Percentiles rank a stretch among this genome's conserved stretches.
Evolutionary conservation across 2,797 vertebrate genomes (phyloP).

Genomic region (Halcyon chelicuti): DNA sequence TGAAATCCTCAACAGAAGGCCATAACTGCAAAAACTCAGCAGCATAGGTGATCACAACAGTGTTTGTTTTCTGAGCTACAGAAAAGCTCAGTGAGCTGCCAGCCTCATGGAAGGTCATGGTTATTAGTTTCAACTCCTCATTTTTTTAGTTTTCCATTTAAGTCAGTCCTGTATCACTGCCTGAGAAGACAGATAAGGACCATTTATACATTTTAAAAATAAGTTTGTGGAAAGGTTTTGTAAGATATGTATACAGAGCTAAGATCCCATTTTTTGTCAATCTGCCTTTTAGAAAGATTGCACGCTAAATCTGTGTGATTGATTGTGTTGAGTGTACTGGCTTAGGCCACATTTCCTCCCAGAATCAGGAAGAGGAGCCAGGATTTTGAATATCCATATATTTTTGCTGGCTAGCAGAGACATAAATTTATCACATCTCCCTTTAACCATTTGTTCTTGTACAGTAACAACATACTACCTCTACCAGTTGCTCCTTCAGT

Average conservation of each 20-base stretch:
- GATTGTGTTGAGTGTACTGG: background rate
- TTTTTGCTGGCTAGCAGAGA: conserved; percentile 51
- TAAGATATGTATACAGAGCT: background rate
- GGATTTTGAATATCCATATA: conserved; percentile 28
- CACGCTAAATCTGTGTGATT: conserved; percentile 25
- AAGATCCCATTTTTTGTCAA: background rate
- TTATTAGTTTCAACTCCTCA: background rate
- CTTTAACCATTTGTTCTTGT: conserved; percentile 7
- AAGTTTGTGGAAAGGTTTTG: background rate
- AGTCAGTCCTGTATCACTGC: background rate
- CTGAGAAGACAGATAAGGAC: background rate
- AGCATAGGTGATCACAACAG: background rate
- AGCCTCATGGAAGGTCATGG: background rate
- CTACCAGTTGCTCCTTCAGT: background rate
- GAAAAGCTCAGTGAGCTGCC: background rate
- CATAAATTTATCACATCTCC: background rate
- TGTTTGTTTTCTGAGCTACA: background rate
- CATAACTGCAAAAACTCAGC: background rate
- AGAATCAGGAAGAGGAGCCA: conserved; percentile 26
- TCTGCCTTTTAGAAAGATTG: background rate
- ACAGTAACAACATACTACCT: background rate
- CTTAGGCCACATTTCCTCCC: conserved; percentile 28
- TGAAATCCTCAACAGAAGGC: background rate
- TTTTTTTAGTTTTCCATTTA: conserved; percentile 1
- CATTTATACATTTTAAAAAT: background rate